Evolutionary conservation across 2,113 vertebrate species (phyloP), one percentile per base, ranked within the genome.

Genomic region (Percina caprodes): DNA sequence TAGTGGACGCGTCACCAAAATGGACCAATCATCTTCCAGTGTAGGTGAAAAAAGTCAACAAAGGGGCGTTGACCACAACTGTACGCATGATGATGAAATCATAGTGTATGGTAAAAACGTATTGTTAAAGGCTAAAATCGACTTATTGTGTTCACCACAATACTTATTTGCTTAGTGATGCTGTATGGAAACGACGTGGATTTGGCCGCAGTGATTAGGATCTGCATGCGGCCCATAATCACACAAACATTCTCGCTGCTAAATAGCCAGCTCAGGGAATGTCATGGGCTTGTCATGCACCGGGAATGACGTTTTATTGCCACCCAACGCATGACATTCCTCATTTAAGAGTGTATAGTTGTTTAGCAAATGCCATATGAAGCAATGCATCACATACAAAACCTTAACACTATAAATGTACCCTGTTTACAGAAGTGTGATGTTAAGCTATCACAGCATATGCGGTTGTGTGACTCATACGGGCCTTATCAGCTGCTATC

Each of bases 51-150:
- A 66, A 68, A 24, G 60, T 73, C 66, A 62, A 60, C 35, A 69
- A 68, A 69, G 78, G 76, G 89, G 89, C 69, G 88, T 84, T 33
- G 3, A 58, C 85, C 55, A 42, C 24, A 63, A 65, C 51, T 68
- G 45, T 63, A 74, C 62, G 75, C 71, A 78, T 87, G 69, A 85
- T 85, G 89, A 92, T 83, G 85, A 89, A 93, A 91, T 82, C 80
- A 45, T 62, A 11, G 39, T 42, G 9, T 42, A 3, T 42, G 39
- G 68, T 62, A 60, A 75, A 77, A 83, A 68, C 35, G 71, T 30
- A 48, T 52, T 60, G 45, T 73, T 69, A 68, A 69, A 65, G 35
- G 35, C 21, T 35, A 8, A 79, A 86, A 74, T 42, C 61, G 10
- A 54, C 30, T 68, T 46, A 69, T 30, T 84, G 15, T 72, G 35